These are phyloP conservation scores for Zaprionus taronus DNA, from an alignment of 1,140 invertebrate genomes.

Conservation along the genomic window DNA sequence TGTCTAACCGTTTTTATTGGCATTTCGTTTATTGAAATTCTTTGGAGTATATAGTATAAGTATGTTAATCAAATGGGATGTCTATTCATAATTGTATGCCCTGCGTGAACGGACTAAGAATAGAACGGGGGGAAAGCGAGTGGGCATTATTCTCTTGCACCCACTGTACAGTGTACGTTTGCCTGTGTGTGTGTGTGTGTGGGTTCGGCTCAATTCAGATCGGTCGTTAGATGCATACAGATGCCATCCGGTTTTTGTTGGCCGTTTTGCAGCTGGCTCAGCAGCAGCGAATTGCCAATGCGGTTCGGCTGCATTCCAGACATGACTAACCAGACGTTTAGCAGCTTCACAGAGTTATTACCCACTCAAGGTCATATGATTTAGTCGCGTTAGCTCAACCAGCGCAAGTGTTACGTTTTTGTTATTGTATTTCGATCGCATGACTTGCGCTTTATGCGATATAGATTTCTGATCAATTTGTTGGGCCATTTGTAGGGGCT, in stretches of 20 bases:
- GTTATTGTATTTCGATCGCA: constrained; percentile 23
- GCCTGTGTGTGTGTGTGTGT: constrained; percentile 4
- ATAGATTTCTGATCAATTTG: constrained; percentile 19
- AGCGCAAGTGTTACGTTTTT: constrained; percentile 6
- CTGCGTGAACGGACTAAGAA: constrained; percentile 16
- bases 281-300: constrained; percentile 56
- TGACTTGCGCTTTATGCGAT: constrained; percentile 57
- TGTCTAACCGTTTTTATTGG: constrained; percentile 40
- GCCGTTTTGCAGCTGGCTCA: constrained; percentile 38
- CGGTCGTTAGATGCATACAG: constrained; percentile 53
- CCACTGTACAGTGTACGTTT: neutral
- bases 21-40: constrained; percentile 44
- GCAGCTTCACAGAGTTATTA: constrained; percentile 67
- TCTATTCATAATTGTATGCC: constrained; percentile 15
- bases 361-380: constrained; percentile 71
- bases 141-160: constrained; percentile 21
- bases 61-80: constrained; percentile 32
- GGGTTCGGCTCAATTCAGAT: constrained; percentile 22
- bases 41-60: constrained; percentile 18
- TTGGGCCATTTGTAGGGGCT: constrained; percentile 13
- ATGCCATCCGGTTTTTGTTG: constrained; percentile 72
- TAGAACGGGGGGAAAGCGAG: constrained; percentile 9
- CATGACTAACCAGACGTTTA: constrained; percentile 68
- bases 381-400: constrained; percentile 32
- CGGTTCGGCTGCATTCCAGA: constrained; percentile 73